Evolutionary conservation across 2,888 invertebrate species (phyloP).

Genomic region (Corythucha ciliata): DNA sequence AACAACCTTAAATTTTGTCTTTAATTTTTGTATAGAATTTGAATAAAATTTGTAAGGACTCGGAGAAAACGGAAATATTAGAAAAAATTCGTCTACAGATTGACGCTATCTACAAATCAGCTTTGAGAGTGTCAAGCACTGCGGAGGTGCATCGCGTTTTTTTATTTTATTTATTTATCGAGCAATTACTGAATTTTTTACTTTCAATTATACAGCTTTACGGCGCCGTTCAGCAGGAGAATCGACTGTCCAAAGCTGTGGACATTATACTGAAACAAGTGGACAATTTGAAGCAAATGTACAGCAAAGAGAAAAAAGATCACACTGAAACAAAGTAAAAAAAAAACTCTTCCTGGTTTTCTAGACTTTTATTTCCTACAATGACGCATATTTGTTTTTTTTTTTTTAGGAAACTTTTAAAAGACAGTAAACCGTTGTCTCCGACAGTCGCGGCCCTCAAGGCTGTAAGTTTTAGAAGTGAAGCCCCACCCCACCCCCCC

Average conservation of each 20-base stretch:
- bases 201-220: slow-evolving; percentile 38
- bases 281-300: slow-evolving; percentile 48
- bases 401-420: slow-evolving; percentile 18
- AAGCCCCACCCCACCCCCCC: no score
- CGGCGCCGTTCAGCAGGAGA: slow-evolving; percentile 52
- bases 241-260: slow-evolving; percentile 48
- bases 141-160: slow-evolving; percentile 41
- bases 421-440: slow-evolving; percentile 20
- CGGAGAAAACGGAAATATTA: slow-evolving; percentile 46
- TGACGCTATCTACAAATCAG: slow-evolving; percentile 43
- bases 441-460: slow-evolving; percentile 19
- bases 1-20: no score
- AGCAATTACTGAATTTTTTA: neutral
- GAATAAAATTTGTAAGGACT: slow-evolving; percentile 39
- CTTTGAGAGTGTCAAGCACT: slow-evolving; percentile 43
- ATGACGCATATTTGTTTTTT: no score
- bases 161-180: slow-evolving; percentile 1
- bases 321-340: slow-evolving; percentile 48
- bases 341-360: neutral
- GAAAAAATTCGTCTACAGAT: slow-evolving; percentile 46
- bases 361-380: no score
- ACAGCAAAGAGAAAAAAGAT: slow-evolving; percentile 48
- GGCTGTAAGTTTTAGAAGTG: slow-evolving; percentile 8
- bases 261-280: slow-evolving; percentile 51
- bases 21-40: neutral